phyloP scores from a whole-genome alignment of 2,797 vertebrate species.

The Eospalax fontanierii region DNA sequence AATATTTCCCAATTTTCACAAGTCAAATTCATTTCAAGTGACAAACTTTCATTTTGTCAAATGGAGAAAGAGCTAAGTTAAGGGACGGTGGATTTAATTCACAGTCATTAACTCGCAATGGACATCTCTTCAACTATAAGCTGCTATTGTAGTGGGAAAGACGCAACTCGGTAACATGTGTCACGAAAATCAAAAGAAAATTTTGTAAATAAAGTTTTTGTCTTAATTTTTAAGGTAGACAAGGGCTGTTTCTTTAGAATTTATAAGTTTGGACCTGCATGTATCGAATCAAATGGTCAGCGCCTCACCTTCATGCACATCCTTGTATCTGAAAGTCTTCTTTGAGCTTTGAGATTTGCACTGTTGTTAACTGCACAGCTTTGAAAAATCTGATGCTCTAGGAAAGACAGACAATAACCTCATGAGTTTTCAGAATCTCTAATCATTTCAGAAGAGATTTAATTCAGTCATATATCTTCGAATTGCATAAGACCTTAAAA shows the following conservation, averaged over 20 bases:
- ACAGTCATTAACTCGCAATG: not conserved
- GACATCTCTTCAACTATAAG: not conserved
- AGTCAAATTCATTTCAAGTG: too few species aligned
- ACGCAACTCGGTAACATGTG: not conserved
- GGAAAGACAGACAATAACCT: not conserved
- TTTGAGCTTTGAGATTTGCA: not conserved
- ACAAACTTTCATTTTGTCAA: not conserved
- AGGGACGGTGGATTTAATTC: not conserved
- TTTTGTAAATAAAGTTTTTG: not conserved
- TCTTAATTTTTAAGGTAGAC: conserved; percentile 7
- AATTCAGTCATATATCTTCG: not conserved
- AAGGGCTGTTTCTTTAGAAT: not conserved
- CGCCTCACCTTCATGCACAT: not conserved
- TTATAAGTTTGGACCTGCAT: not conserved
- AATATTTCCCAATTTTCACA: not conserved
- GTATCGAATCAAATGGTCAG: not conserved
- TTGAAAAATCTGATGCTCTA: not conserved
- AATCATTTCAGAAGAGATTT: not conserved
- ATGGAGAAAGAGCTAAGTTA: not conserved
- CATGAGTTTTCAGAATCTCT: not conserved
- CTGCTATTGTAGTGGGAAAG: not conserved
- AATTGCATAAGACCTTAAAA: not conserved
- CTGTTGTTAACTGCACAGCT: not conserved
- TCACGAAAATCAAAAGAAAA: not conserved
- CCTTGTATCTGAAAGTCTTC: not conserved